These are phyloP conservation scores for Telmatochromis sp. DNA, from an alignment of 2,113 vertebrate genomes.

Conservation along the genomic window DNA sequence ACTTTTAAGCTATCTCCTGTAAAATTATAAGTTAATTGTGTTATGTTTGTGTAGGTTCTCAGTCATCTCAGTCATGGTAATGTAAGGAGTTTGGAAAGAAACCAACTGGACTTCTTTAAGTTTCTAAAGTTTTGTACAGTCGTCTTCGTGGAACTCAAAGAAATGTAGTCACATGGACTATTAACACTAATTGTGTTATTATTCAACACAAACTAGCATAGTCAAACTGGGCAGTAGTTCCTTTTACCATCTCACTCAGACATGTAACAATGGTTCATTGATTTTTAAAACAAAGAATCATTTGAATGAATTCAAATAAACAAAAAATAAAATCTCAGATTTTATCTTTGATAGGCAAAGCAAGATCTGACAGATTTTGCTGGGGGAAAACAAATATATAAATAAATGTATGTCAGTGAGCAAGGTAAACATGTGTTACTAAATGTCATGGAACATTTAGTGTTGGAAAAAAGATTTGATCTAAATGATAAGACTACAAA, in stretches of 20 bases:
- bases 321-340: background rate
- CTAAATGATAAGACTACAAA: background rate
- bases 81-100: background rate
- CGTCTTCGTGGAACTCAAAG: background rate
- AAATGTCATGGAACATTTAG: background rate
- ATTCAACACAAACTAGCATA: background rate
- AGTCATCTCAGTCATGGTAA: background rate
- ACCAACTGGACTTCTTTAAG: background rate
- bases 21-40: background rate
- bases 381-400: background rate
- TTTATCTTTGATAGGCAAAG: background rate
- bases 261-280: background rate
- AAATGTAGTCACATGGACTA: background rate
- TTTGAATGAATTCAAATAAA: background rate
- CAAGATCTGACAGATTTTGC: background rate
- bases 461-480: background rate
- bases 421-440: background rate
- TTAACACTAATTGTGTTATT: background rate
- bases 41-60: background rate
- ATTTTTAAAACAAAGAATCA: background rate
- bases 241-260: background rate
- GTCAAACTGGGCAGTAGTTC: background rate
- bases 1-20: background rate
- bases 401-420: background rate
- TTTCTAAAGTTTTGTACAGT: background rate